Evolutionary conservation across 2,113 vertebrate genomes (phyloP).

Genomic region (Meleagris gallopavo): DNA sequence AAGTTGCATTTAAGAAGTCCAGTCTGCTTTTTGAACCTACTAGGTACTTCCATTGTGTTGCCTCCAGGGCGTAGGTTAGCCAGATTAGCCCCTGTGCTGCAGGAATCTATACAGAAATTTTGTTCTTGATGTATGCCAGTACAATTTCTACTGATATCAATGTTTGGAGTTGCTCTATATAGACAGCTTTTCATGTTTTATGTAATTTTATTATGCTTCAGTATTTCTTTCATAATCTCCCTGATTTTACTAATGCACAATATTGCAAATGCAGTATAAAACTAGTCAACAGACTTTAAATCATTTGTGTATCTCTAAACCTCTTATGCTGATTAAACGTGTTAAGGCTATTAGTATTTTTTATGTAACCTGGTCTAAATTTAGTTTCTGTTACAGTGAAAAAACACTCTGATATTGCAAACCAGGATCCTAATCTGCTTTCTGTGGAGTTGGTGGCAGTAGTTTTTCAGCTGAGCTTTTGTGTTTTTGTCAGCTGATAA

Average conservation of each 20-base stretch:
- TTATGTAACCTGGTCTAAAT: slow-evolving; percentile 76
- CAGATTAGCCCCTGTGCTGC: background rate
- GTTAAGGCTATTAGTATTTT: slow-evolving; percentile 75
- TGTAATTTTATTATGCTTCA: slow-evolving; percentile 62
- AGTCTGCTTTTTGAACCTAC: background rate
- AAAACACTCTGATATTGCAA: slow-evolving; percentile 37
- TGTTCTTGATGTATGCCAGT: background rate
- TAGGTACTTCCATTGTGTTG: background rate
- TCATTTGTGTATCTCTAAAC: slow-evolving; percentile 74
- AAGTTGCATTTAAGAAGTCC: background rate
- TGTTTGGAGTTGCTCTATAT: background rate
- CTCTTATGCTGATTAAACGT: slow-evolving; percentile 76
- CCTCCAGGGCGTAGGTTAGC: background rate
- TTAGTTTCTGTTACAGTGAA: slow-evolving; percentile 63
- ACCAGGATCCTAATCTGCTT: slow-evolving; percentile 26
- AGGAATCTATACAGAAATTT: background rate
- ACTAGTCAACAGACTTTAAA: slow-evolving; percentile 68
- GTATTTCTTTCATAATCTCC: slow-evolving; percentile 65
- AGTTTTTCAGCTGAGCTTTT: background rate
- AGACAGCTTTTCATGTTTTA: slow-evolving; percentile 49
- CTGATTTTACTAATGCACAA: slow-evolving; percentile 74
- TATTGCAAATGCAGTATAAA: slow-evolving; percentile 74
- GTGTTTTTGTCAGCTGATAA: background rate
- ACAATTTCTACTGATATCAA: background rate
- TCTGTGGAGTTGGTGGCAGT: background rate